Conservation (phyloP, 2,797 vertebrate species). For the Meriones psammophilus region DNA sequence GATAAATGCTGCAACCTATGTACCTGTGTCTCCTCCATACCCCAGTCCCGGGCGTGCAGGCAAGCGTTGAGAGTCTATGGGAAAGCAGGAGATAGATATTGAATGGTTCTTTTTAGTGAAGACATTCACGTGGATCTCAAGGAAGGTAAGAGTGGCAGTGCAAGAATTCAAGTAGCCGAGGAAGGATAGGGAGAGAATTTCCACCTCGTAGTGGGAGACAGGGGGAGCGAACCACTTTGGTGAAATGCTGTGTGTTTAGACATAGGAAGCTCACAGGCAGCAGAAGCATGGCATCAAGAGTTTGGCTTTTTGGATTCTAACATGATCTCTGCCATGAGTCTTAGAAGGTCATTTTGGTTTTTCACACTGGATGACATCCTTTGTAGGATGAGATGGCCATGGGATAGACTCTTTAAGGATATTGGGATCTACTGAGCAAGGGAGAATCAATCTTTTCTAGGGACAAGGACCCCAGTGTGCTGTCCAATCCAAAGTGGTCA, state of each 20-base stretch:
- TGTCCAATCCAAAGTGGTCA: background rate
- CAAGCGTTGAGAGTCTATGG: background rate
- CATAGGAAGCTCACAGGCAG: too few relatives aligned
- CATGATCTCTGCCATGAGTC: background rate
- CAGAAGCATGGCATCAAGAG: background rate
- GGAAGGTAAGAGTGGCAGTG: background rate
- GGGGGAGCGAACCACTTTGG: background rate
- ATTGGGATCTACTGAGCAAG: background rate
- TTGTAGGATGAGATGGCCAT: background rate
- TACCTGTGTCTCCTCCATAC: background rate
- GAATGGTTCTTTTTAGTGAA: background rate
- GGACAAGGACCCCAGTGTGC: background rate
- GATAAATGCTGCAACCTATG: background rate
- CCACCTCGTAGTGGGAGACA: background rate
- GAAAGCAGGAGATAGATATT: background rate
- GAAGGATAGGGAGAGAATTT: background rate
- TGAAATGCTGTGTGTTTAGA: background rate
- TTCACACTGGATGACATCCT: background rate
- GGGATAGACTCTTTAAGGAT: background rate
- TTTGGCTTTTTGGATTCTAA: background rate
- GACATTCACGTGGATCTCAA: background rate
- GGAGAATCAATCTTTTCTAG: background rate
- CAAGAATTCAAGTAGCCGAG: background rate
- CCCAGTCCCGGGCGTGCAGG: background rate
- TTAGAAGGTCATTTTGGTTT: background rate